A percentile compares a stretch with the other conserved stretches of the same genome.
Conservation (phyloP, 2,888 invertebrate genomes). For the Rhamnusium bicolor region DNA sequence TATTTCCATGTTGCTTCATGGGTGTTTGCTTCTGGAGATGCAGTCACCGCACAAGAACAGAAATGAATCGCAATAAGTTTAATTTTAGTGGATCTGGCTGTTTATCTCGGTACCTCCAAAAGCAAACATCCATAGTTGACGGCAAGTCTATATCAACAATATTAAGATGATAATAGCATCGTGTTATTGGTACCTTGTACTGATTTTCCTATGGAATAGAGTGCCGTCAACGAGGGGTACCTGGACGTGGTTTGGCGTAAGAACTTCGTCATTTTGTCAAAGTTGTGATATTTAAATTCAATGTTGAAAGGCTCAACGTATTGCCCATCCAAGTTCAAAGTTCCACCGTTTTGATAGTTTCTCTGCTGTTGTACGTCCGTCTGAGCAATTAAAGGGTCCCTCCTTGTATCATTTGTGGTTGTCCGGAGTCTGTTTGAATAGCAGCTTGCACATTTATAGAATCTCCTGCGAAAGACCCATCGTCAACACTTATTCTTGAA, state of each 20-base stretch:
- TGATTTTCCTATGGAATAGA: constrained; percentile 95
- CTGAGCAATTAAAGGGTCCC: not conserved
- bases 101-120: too few species aligned
- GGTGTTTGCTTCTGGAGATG: too few species aligned
- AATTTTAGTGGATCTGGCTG: too few species aligned
- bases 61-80: too few species aligned
- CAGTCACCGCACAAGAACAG: too few species aligned
- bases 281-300: constrained; percentile 89
- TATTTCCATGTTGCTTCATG: too few species aligned
- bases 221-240: constrained; percentile 89
- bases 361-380: constrained; percentile 44
- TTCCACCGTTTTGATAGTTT: constrained; percentile 53
- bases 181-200: constrained; percentile 83
- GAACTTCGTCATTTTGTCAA: constrained; percentile 87
- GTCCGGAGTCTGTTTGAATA: not conserved
- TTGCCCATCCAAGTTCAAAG: constrained; percentile 49
- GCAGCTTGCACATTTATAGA: not conserved
- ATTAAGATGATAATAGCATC: too few species aligned
- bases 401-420: not conserved
- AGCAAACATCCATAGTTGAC: too few species aligned
- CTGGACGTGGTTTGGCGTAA: constrained; percentile 84
- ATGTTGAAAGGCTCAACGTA: constrained; percentile 68
- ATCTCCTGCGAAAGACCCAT: constrained; percentile 22
- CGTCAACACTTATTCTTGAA: constrained; percentile 48
- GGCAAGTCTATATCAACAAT: too few species aligned